These are phyloP conservation scores for Coenonympha glycerion DNA, from an alignment of 2,888 invertebrate genomes.

Conservation along the genomic window DNA sequence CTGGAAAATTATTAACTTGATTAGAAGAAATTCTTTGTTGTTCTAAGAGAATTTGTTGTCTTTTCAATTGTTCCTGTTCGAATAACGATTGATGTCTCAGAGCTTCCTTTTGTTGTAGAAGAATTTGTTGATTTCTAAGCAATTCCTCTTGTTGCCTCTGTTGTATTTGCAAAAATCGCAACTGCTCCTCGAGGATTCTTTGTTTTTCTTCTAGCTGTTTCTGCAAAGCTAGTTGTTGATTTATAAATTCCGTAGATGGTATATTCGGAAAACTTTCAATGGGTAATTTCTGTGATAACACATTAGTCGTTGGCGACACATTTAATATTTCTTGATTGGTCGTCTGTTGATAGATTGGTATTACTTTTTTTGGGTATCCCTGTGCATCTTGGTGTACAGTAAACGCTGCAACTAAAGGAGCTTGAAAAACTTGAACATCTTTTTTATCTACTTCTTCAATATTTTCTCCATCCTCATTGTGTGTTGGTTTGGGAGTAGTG, in stretches of 20 bases:
- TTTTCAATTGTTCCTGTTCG: constrained; percentile 45
- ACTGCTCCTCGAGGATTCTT: constrained; percentile 80
- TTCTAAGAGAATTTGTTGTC: constrained; percentile 47
- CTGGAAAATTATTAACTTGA: constrained; percentile 46
- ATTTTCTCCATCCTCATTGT: constrained; percentile 80
- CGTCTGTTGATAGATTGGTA: constrained; percentile 79
- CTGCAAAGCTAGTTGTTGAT: constrained; percentile 57
- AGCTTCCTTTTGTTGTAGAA: constrained; percentile 68
- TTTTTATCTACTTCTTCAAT: constrained; percentile 80
- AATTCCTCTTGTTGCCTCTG: constrained; percentile 82
- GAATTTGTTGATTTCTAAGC: constrained; percentile 78
- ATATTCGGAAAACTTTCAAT: constrained; percentile 32
- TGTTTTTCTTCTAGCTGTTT: constrained; percentile 80
- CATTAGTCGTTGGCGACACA: constrained; percentile 35
- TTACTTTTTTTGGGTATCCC: constrained; percentile 86
- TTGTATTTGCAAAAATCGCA: constrained; percentile 79
- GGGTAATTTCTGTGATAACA: constrained; percentile 35
- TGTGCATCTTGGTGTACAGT: constrained; percentile 88
- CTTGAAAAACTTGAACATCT: constrained; percentile 86
- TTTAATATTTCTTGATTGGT: constrained; percentile 40
- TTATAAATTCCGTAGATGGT: constrained; percentile 48
- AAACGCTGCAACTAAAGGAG: constrained; percentile 88
- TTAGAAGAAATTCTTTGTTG: constrained; percentile 52
- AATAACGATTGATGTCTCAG: constrained; percentile 50
- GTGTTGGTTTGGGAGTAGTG: constrained; percentile 80